Percentiles rank a stretch among this genome's conserved stretches.
These are phyloP conservation scores for Hyles vespertilio DNA, from an alignment of 1,140 invertebrate species.

Conservation along the genomic window DNA sequence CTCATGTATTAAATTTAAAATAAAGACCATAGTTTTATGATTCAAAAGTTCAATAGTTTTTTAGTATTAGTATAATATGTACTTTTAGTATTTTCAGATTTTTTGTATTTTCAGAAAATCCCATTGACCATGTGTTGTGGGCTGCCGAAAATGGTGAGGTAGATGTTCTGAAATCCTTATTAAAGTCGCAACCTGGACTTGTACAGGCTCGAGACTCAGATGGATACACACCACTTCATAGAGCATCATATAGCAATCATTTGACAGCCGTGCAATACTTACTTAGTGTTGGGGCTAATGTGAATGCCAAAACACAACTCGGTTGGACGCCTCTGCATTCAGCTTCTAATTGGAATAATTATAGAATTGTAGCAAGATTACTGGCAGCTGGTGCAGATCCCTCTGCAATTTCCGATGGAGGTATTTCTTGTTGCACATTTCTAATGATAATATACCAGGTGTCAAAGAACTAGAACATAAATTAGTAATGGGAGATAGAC, in stretches of 20 bases:
- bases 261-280: conserved; percentile 85
- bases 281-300: conserved; percentile 83
- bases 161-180: conserved; percentile 79
- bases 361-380: conserved; percentile 83
- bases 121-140: conserved; percentile 83
- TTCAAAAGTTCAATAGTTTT: too few relatives aligned
- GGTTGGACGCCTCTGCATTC: conserved; percentile 96
- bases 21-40: too few relatives aligned
- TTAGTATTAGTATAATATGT: neutral
- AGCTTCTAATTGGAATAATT: conserved; percentile 93
- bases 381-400: conserved; percentile 91
- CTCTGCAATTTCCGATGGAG: conserved; percentile 90
- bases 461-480: too few relatives aligned
- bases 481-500: too few relatives aligned
- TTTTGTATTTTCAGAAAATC: conserved; percentile 75
- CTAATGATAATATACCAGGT: too few relatives aligned
- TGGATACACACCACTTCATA: conserved; percentile 86
- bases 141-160: conserved; percentile 89
- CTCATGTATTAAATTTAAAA: too few relatives aligned
- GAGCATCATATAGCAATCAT: conserved; percentile 95
- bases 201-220: conserved; percentile 88
- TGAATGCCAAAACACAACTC: conserved; percentile 85
- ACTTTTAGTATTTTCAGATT: neutral
- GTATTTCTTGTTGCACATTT: conserved; percentile 41
- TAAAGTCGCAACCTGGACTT: conserved; percentile 78